Evolutionary conservation across 2,113 vertebrate genomes (phyloP).

Genomic region (Orthonyx spaldingii): DNA sequence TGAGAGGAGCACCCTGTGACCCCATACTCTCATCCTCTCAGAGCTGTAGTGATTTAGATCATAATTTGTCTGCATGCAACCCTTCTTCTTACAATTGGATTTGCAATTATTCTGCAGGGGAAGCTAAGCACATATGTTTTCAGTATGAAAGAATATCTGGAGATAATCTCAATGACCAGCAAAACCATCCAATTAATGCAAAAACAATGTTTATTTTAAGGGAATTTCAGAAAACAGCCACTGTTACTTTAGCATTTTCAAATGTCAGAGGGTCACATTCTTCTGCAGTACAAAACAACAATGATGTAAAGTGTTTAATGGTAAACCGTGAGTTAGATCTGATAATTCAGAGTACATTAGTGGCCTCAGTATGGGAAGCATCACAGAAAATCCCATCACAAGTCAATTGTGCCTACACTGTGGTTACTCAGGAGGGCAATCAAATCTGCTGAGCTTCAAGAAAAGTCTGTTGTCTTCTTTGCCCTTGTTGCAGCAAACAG

Average conservation of each 20-base stretch:
- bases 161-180: background rate
- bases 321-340: background rate
- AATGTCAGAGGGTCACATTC: background rate
- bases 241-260: background rate
- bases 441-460: background rate
- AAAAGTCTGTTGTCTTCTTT: background rate
- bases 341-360: background rate
- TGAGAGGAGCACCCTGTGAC: rapidly evolving
- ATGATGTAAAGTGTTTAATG: background rate
- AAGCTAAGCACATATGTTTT: background rate
- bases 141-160: background rate
- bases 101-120: background rate
- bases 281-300: background rate
- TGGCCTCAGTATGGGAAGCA: background rate
- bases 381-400: background rate
- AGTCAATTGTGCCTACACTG: background rate
- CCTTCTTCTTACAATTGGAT: background rate
- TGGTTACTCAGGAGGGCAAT: background rate
- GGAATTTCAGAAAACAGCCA: background rate
- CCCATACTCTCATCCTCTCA: background rate
- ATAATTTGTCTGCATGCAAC: background rate
- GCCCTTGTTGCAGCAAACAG: background rate
- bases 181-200: background rate
- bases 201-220: background rate
- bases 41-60: background rate